Evolutionary conservation across 1,140 invertebrate genomes (phyloP).

Genomic region (Bombyx mori): DNA sequence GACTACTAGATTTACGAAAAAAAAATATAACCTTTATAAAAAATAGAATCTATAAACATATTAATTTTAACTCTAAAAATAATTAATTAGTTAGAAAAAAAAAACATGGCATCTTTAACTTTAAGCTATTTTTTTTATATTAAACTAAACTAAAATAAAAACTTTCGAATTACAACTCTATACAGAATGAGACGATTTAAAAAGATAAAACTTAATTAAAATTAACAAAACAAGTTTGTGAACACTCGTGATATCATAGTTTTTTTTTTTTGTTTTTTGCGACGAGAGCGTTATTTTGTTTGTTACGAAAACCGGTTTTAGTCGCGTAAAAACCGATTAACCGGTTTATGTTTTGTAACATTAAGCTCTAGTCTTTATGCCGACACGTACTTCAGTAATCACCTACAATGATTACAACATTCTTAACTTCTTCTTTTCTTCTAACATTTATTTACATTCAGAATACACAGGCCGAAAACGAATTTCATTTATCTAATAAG

Average conservation of each 20-base stretch:
- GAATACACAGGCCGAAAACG: too few relatives aligned
- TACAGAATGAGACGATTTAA: constrained; percentile 31
- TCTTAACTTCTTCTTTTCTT: too few relatives aligned
- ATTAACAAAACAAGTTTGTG: constrained; percentile 25
- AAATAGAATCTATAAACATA: constrained; percentile 66
- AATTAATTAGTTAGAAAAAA: constrained; percentile 24
- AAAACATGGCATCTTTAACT: constrained; percentile 63
- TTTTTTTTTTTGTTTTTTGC: constrained; percentile 1
- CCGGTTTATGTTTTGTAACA: too few relatives aligned
- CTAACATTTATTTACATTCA: too few relatives aligned
- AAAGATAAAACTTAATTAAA: constrained; percentile 29
- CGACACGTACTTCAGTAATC: too few relatives aligned
- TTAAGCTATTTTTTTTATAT: constrained; percentile 23
- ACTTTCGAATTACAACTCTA: constrained; percentile 24
- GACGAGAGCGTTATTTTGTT: background rate
- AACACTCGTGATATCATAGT: constrained; percentile 13
- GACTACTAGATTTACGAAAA: constrained; percentile 57
- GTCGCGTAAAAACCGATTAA: too few relatives aligned
- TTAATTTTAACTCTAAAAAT: constrained; percentile 35
- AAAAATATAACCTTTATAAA: constrained; percentile 62
- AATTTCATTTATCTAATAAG: too few relatives aligned
- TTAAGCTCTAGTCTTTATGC: too few relatives aligned
- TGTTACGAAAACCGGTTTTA: too few relatives aligned
- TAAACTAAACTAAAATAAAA: constrained; percentile 36
- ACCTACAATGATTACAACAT: too few relatives aligned